Conservation (phyloP, 2,113 vertebrate species). For the Peromyscus polionotus region DNA sequence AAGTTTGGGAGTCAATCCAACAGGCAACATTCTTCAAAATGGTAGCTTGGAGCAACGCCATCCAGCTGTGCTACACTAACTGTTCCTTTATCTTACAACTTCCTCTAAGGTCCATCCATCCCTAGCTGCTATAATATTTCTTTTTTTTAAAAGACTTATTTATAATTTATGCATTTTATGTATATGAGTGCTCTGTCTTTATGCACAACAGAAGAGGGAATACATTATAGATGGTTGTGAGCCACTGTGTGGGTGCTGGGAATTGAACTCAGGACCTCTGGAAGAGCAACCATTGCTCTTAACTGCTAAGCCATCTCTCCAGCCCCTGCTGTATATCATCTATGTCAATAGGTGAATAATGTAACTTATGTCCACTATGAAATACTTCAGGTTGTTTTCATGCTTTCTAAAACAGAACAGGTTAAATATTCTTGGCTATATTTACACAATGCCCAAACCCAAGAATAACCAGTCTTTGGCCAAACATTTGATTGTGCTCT, state of each 20-base stretch:
- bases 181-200: neutral
- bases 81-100: neutral
- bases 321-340: neutral
- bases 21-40: conserved; percentile 68
- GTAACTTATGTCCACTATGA: neutral
- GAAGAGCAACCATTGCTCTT: neutral
- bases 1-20: conserved; percentile 59
- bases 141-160: neutral
- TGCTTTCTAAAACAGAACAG: neutral
- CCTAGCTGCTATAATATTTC: conserved; percentile 35
- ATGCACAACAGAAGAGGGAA: neutral
- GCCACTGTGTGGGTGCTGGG: neutral
- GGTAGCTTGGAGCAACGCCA: conserved; percentile 60
- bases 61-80: conserved; percentile 58
- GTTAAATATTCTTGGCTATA: conserved; percentile 14
- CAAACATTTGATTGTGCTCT: conserved; percentile 22
- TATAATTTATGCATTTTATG: neutral
- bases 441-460: conserved; percentile 38
- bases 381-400: conserved; percentile 54
- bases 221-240: neutral
- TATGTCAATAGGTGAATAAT: conserved; percentile 2
- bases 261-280: neutral
- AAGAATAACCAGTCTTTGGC: conserved; percentile 33
- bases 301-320: neutral
- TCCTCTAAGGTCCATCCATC: conserved; percentile 29